These are phyloP conservation scores for Eidolon dupreanum DNA, from an alignment of 2,797 vertebrate genomes.

Conservation along the genomic window DNA sequence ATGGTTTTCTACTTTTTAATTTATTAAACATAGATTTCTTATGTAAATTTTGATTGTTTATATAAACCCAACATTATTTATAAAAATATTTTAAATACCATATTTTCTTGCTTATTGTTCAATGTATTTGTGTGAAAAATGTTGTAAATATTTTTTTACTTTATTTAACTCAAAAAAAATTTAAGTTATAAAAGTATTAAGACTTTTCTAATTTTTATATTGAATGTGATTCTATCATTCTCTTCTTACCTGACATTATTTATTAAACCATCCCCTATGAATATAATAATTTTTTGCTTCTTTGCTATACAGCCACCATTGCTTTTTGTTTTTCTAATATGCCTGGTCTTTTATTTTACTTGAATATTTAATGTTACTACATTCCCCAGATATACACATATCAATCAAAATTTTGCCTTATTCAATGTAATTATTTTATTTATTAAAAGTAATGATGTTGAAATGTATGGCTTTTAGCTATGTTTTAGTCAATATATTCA, in stretches of 20 bases:
- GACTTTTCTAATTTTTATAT: too few species aligned
- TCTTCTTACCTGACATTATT: too few species aligned
- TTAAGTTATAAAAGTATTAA: too few species aligned
- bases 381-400: not conserved
- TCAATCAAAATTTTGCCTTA: not conserved
- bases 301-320: not conserved
- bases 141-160: too few species aligned
- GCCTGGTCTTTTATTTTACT: not conserved
- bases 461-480: not conserved
- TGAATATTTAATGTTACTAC: not conserved
- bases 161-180: too few species aligned
- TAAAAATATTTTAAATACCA: too few species aligned
- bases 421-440: not conserved
- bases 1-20: too few species aligned
- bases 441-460: not conserved
- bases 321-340: not conserved
- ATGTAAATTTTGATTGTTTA: too few species aligned
- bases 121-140: too few species aligned
- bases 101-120: not conserved
- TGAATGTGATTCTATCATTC: too few species aligned
- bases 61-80: too few species aligned
- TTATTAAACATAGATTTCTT: too few species aligned
- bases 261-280: not conserved
- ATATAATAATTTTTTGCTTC: not conserved
- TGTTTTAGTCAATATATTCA: not conserved